Percentiles rank a stretch among this genome's conserved stretches.
Conservation (phyloP, 1,140 invertebrate species). For the Zaprionus camerounensis region DNA sequence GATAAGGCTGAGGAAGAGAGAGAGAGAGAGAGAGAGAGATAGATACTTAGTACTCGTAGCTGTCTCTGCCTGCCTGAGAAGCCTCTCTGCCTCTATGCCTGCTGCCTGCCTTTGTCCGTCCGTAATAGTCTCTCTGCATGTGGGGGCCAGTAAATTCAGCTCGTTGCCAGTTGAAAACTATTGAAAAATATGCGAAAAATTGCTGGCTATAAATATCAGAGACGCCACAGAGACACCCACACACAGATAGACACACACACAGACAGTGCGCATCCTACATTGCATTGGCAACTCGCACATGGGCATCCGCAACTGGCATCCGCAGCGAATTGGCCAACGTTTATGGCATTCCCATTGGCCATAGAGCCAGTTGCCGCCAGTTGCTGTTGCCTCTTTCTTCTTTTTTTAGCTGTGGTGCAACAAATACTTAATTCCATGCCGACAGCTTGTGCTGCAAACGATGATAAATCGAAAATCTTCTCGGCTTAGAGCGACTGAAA, state of each 20-base stretch:
- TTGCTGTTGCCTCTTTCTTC: constrained; percentile 20
- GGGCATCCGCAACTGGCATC: constrained; percentile 13
- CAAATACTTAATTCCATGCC: constrained; percentile 74
- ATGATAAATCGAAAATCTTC: constrained; percentile 81
- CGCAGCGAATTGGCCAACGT: constrained; percentile 45
- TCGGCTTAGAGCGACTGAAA: constrained; percentile 59
- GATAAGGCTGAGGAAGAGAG: constrained; percentile 5
- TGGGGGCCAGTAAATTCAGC: constrained; percentile 58
- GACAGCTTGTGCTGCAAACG: constrained; percentile 73
- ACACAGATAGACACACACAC: constrained; percentile 29
- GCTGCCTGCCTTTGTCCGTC: constrained; percentile 34
- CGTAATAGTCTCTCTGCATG: constrained; percentile 16
- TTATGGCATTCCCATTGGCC: constrained; percentile 53
- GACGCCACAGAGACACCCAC: constrained; percentile 38
- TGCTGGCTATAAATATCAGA: constrained; percentile 74
- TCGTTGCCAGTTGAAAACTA: constrained; percentile 58
- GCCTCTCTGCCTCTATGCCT: not conserved
- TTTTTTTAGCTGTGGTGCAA: constrained; percentile 38
- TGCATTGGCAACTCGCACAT: constrained; percentile 20
- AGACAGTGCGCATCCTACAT: not conserved
- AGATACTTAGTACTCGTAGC: constrained; percentile 19
- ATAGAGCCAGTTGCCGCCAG: constrained; percentile 10
- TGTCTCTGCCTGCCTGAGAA: not conserved
- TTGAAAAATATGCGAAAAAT: constrained; percentile 82
- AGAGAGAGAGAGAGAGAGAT: not conserved